Conservation (phyloP, 2,888 invertebrate genomes). For the Zaprionus lineosus region DNA sequence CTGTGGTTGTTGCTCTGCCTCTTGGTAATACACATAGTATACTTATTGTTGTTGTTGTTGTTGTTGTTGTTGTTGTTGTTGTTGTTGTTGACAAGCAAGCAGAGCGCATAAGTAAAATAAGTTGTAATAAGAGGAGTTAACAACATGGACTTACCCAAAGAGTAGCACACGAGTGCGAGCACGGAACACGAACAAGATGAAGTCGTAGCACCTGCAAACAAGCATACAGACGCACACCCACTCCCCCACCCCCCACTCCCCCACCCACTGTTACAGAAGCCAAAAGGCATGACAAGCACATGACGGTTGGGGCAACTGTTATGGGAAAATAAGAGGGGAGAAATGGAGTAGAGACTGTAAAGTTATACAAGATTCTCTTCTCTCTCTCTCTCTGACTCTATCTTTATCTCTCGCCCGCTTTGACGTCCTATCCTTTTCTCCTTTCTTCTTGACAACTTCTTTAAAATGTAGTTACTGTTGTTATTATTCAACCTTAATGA, state of each 20-base stretch:
- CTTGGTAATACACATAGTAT: neutral
- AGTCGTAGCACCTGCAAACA: constrained; percentile 24
- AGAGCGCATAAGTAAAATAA: constrained; percentile 69
- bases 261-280: constrained; percentile 1
- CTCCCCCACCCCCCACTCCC: constrained; percentile 2
- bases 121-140: constrained; percentile 78
- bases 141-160: constrained; percentile 59
- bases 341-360: too few species aligned
- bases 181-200: constrained; percentile 31
- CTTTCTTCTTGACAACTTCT: constrained; percentile 78
- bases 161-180: constrained; percentile 26
- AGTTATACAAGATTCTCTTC: too few species aligned
- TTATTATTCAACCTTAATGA: constrained; percentile 79
- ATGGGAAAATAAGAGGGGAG: neutral
- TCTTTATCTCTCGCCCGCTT: too few species aligned
- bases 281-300: constrained; percentile 32
- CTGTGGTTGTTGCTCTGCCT: constrained; percentile 10
- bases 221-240: constrained; percentile 8
- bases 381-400: constrained; percentile 4
- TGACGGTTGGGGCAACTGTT: constrained; percentile 13
- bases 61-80: constrained; percentile 11
- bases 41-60: constrained; percentile 7
- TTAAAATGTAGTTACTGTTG: constrained; percentile 79
- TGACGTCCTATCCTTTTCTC: too few species aligned
- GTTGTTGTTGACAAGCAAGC: constrained; percentile 59